phyloP scores from a whole-genome alignment of 2,113 vertebrate species.

The Bambusicola thoracicus region DNA sequence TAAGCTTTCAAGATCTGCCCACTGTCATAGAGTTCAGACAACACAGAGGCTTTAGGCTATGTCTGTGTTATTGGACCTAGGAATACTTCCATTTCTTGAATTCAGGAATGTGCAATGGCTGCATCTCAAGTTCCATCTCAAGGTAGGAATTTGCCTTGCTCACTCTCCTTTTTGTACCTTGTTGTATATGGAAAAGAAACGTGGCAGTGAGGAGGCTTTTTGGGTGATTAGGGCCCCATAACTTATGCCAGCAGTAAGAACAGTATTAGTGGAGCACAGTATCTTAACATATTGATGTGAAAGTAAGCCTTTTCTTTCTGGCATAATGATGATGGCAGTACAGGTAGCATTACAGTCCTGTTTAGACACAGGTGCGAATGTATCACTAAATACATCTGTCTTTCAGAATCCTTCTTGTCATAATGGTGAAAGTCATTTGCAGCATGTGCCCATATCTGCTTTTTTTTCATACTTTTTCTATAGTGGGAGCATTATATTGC shows the following conservation, averaged over 20 bases:
- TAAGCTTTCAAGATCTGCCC: constrained; percentile 21
- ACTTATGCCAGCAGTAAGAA: neutral
- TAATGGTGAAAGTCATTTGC: neutral
- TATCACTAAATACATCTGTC: neutral
- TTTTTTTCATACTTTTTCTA: neutral
- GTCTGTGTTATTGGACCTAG: neutral
- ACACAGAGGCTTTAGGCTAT: neutral
- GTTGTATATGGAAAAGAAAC: neutral
- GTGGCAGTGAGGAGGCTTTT: neutral
- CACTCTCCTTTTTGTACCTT: neutral
- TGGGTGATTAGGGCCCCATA: neutral
- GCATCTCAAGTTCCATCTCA: neutral
- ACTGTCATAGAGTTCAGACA: neutral
- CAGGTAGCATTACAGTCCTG: neutral
- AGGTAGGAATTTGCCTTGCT: neutral
- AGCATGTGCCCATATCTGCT: neutral
- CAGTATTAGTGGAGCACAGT: neutral
- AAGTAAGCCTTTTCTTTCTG: neutral
- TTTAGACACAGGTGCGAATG: neutral
- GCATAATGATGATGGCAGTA: neutral
- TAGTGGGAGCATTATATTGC: constrained; percentile 90
- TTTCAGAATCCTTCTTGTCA: neutral
- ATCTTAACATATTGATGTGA: neutral
- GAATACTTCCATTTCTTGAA: neutral
- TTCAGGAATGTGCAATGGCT: neutral